These are phyloP conservation scores for Glaucopsyche alexis DNA, from an alignment of 2,888 invertebrate genomes.

Conservation along the genomic window DNA sequence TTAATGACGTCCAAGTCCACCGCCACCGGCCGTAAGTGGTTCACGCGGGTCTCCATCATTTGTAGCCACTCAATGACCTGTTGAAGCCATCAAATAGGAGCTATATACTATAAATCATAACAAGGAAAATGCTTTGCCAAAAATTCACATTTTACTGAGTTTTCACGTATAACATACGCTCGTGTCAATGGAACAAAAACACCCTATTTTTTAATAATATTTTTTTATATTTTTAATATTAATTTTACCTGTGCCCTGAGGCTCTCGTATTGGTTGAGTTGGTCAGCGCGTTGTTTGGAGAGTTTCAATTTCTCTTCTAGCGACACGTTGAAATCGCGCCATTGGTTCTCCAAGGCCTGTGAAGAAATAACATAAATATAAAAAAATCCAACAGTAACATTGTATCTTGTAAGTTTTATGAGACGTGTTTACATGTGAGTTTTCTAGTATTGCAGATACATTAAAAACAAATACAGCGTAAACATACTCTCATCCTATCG, in stretches of 20 bases:
- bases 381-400: not conserved
- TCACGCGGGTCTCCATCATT: constrained; percentile 87
- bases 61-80: constrained; percentile 91
- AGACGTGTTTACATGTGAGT: too few relatives aligned
- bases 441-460: too few relatives aligned
- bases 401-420: too few relatives aligned
- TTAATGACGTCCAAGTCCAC: constrained; percentile 92
- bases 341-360: constrained; percentile 88
- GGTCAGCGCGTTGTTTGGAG: constrained; percentile 91
- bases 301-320: constrained; percentile 92
- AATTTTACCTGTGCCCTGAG: constrained; percentile 84
- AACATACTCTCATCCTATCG: constrained; percentile 86
- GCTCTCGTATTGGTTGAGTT: constrained; percentile 91
- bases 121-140: too few relatives aligned
- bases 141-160: not conserved
- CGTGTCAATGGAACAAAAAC: not conserved
- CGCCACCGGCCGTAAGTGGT: constrained; percentile 90
- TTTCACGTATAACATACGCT: not conserved
- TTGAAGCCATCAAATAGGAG: not conserved
- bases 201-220: not conserved
- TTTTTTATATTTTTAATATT: not conserved
- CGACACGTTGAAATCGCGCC: constrained; percentile 91
- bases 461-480: not conserved
- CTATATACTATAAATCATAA: not conserved
- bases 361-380: constrained; percentile 19